A percentile compares a stretch with the other conserved stretches of the same genome.
Conservation (phyloP, 2,797 vertebrate species). For the Lindbergichthys nudifrons region DNA sequence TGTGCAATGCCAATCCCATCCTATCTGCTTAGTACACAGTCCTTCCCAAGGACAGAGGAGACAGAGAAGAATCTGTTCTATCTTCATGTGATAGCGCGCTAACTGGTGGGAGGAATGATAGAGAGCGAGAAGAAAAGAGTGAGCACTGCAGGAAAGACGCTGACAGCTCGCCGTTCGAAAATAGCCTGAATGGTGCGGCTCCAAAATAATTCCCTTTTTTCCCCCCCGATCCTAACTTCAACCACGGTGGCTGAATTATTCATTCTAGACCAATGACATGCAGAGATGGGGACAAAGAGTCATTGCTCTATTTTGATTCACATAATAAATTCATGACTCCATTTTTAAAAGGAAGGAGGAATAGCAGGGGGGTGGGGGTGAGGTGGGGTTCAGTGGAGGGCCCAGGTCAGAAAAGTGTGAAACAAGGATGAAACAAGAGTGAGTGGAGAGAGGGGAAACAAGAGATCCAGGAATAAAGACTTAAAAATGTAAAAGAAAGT, state of each 20-base stretch:
- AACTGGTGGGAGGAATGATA: slow-evolving; percentile 69
- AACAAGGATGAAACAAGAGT: slow-evolving; percentile 32
- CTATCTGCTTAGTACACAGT: slow-evolving; percentile 54
- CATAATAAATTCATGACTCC: slow-evolving; percentile 81
- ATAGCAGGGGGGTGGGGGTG: slow-evolving; percentile 1
- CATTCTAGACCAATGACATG: slow-evolving; percentile 77
- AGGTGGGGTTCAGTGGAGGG: background rate
- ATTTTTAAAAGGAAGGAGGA: slow-evolving; percentile 62
- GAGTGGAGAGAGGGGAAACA: slow-evolving; percentile 14
- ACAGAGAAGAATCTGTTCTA: slow-evolving; percentile 52
- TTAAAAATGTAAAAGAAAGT: background rate
- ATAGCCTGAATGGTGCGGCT: slow-evolving; percentile 69
- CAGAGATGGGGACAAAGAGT: slow-evolving; percentile 71
- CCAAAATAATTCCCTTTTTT: slow-evolving; percentile 68
- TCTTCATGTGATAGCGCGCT: slow-evolving; percentile 47
- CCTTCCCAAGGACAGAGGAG: slow-evolving; percentile 61
- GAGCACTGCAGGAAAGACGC: slow-evolving; percentile 61
- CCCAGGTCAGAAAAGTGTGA: slow-evolving; percentile 40
- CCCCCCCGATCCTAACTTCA: slow-evolving; percentile 74
- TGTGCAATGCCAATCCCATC: slow-evolving; percentile 29
- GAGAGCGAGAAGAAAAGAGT: slow-evolving; percentile 63
- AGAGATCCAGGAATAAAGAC: slow-evolving; percentile 17
- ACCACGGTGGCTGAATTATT: slow-evolving; percentile 80
- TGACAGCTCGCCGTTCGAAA: slow-evolving; percentile 73
- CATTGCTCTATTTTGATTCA: slow-evolving; percentile 80